These are phyloP conservation scores for Peromyscus aztecus DNA, from an alignment of 2,797 vertebrate species.

Conservation along the genomic window DNA sequence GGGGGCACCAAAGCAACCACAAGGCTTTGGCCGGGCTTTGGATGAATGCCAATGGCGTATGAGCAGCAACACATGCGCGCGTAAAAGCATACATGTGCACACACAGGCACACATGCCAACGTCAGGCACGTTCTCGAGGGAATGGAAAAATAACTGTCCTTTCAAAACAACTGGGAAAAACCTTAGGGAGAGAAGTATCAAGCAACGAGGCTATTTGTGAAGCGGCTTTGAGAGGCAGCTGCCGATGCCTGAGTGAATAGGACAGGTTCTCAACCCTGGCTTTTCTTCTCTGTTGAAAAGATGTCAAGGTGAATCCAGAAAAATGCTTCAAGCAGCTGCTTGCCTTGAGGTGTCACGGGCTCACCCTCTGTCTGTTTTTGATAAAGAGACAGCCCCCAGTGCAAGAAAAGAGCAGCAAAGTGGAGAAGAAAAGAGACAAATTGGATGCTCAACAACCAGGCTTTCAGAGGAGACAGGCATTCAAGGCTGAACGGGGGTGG, in stretches of 20 bases:
- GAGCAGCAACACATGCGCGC: not conserved
- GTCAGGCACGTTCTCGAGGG: not conserved
- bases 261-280: conserved; percentile 78
- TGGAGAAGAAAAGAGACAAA: conserved; percentile 43
- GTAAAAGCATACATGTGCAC: too few species aligned
- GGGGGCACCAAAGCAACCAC: not conserved
- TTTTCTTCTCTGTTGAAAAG: conserved; percentile 68
- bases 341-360: conserved; percentile 55
- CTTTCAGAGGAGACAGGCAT: conserved; percentile 33
- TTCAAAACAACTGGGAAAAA: conserved; percentile 52
- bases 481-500: not conserved
- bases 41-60: not conserved
- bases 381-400: not conserved
- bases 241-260: conserved; percentile 44
- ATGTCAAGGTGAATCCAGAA: conserved; percentile 79
- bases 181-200: conserved; percentile 26
- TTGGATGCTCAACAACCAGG: conserved; percentile 56
- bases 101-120: not conserved
- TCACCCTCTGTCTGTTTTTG: conserved; percentile 22
- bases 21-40: not conserved
- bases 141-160: conserved; percentile 48
- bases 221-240: conserved; percentile 68
- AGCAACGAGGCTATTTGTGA: not conserved
- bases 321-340: not conserved
- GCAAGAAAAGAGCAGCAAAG: not conserved